phyloP scores from a whole-genome alignment of 2,113 vertebrate genomes.

The Scomber japonicus region DNA sequence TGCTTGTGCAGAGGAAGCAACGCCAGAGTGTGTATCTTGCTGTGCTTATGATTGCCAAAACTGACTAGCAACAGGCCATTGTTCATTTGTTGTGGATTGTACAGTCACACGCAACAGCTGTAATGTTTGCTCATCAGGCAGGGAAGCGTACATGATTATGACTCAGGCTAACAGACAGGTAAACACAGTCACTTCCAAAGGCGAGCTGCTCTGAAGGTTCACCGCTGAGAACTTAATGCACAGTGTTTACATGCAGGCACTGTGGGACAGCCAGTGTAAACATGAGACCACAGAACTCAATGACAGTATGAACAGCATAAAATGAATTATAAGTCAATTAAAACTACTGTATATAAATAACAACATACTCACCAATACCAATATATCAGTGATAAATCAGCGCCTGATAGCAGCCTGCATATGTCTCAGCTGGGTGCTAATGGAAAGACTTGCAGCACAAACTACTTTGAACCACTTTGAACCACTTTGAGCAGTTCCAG shows the following conservation, averaged over 20 bases:
- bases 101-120: background rate
- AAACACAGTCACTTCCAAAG: constrained; percentile 5
- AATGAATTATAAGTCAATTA: too few species aligned
- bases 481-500: constrained; percentile 6
- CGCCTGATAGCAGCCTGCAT: background rate
- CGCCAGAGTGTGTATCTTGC: background rate
- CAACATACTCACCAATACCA: background rate
- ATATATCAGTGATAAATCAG: background rate
- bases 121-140: constrained; percentile 13
- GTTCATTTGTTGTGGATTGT: background rate
- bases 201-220: background rate
- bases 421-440: background rate
- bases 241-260: too few species aligned
- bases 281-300: too few species aligned
- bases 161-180: background rate
- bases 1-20: constrained; percentile 2
- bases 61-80: background rate
- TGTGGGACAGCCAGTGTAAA: too few species aligned
- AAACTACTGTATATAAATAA: background rate
- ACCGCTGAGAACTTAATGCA: background rate
- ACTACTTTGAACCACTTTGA: background rate
- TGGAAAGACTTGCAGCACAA: background rate
- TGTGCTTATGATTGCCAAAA: background rate
- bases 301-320: too few species aligned
- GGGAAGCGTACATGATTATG: constrained; percentile 1